These are phyloP conservation scores for Temnothorax rugatulus DNA, from an alignment of 2,888 invertebrate species.

Conservation along the genomic window DNA sequence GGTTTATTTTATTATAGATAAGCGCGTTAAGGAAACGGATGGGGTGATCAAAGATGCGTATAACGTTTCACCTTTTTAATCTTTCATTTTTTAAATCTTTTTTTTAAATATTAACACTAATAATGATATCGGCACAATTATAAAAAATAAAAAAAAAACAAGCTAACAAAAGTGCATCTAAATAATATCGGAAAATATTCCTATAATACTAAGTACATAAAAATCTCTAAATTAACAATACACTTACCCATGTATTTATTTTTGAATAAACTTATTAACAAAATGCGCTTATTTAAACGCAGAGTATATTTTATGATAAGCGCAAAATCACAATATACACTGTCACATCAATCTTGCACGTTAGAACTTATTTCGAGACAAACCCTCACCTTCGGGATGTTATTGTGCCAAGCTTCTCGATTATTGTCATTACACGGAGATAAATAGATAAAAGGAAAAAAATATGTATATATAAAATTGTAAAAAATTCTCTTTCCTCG, in stretches of 20 bases:
- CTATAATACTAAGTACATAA: not conserved
- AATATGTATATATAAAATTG: not conserved
- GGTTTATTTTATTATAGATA: not conserved
- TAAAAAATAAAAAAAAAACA: not conserved
- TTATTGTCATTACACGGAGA: not conserved
- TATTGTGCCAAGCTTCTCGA: not conserved
- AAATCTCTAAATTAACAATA: not conserved
- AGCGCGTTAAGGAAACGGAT: not conserved
- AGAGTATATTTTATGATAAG: not conserved
- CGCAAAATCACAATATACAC: not conserved
- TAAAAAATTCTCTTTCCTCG: slow-evolving; percentile 11
- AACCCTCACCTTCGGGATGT: not conserved
- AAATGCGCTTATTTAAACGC: not conserved
- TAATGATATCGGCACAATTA: not conserved
- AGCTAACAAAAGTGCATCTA: not conserved
- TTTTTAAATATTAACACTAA: not conserved
- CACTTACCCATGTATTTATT: not conserved
- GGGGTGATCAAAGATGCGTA: not conserved
- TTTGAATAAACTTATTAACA: not conserved
- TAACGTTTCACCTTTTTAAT: not conserved
- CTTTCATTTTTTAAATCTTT: not conserved
- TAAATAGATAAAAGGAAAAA: slow-evolving; percentile 1
- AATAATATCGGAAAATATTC: not conserved
- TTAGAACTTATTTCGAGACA: not conserved
- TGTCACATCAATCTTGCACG: not conserved